Base-by-base conservation (phyloP, 1,140 invertebrate species). In the Leptestheria dahalacensis region DNA sequence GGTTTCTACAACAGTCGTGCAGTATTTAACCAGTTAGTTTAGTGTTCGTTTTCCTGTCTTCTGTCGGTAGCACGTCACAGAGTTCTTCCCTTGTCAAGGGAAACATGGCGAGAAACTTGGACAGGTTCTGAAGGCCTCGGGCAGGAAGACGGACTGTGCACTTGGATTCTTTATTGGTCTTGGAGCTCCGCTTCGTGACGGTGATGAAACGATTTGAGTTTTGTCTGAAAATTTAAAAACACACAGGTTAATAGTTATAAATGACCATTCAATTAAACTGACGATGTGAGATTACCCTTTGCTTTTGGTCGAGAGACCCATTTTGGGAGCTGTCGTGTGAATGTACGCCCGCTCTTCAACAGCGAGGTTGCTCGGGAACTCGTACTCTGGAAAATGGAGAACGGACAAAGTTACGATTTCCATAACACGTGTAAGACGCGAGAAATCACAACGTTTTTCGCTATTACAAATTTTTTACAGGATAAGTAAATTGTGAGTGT, bases 281-380 rank as follows among this genome's bases (percentile, higher is more conserved):
- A 50, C 4, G 11, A 6, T 15, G 48, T 20, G 21, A 47, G 6
- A 41, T 25, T 47, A 9, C 58, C 58, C 58, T 60, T 60, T 48
- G 48, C 58, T 60, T 46, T 29, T 60, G 21, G 58, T 41, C 25
- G 26, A 51, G 47, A 60, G 33, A 6, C 58, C 58, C 26, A 60
- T 28, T 15, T 28, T 41, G 24, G 25, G 49, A 15, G 58, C 58
- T 15, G 29, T 51, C 23, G 49, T 49, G 23, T 60, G 58, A 29
- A 60, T 28, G 48, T 60, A 60, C 20, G 58, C 58, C 2, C 58
- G 48, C 18, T 60, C 48, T 33, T 60, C 58, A 29, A 25, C 52
- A 21, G 58, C 26, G 41, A 60, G 58, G 12, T 6, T n/a, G 20
- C 26, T 1, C 20, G 23, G 18, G 33, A 55, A 55, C n/a, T 26